Evolutionary conservation across 2,888 invertebrate genomes (phyloP), one percentile per base, ranked within the genome.

Genomic region (Mycogona germanica): DNA sequence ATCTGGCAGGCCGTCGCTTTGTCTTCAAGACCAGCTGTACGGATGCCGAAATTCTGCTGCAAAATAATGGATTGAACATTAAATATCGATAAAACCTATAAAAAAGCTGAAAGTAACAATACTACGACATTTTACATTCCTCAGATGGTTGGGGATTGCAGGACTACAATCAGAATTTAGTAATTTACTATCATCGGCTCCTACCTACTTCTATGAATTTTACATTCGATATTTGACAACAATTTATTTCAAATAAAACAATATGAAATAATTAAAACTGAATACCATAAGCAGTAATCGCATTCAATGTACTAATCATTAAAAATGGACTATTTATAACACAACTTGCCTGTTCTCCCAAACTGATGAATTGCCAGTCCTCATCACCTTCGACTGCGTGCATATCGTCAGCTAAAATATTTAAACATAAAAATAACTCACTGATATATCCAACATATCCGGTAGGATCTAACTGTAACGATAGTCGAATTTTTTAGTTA

Each of bases 1-100:
- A 95, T 95, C 70, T 91, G 89, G 69, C 92, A 95, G 0, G 95
- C 95, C 1, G 89, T 89, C 0, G 92, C 89, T 68, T 95, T 96
- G 70, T 96, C 95, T 72, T 96, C 95, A 54, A 95, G 74, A 60
- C 92, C 88, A 49, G 89, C 85, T 46, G 93, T 95, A 66, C 87
- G 81, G 58, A 95, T 89, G 57, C 93, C 95, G 67, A 95, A 91
- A 70, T 88, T 92, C 70, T 92, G 91, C 68, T 73, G 65, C 5
- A 62, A 60, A 52, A 38, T 49, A 9, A 26, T n/a, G n/a, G n/a
- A n/a, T n/a, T n/a, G n/a, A n/a, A n/a, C n/a, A n/a, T n/a, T n/a
- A n/a, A n/a, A n/a, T n/a, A n/a, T n/a, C n/a, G n/a, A n/a, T n/a
- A 42, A 46, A 47, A 3, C 14, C n/a, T 29, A 19, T 35, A 38